A percentile compares a stretch with the other conserved stretches of the same genome.
Evolutionary conservation across 2,888 invertebrate species (phyloP).

Genomic region (Chymomyza fuscimana): DNA sequence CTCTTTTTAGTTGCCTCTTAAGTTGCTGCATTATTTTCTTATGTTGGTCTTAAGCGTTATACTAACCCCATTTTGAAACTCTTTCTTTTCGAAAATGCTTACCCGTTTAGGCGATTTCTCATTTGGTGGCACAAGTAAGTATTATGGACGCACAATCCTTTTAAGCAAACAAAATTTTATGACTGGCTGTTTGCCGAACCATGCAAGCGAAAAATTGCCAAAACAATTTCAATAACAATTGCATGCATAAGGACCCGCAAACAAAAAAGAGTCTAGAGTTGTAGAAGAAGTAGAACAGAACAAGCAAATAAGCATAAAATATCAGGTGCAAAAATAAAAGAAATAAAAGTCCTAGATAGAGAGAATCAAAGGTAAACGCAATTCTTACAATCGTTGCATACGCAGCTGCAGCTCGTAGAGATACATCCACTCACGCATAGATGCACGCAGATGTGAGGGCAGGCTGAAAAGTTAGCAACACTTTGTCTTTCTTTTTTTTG

Average conservation of each 20-base stretch:
- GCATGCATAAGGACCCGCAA: slow-evolving; percentile 25
- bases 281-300: background rate
- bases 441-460: background rate
- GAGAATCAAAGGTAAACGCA: slow-evolving; percentile 72
- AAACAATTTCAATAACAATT: slow-evolving; percentile 77
- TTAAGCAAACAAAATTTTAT: slow-evolving; percentile 48
- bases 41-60: slow-evolving; percentile 38
- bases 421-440: slow-evolving; percentile 14
- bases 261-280: no score
- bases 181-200: slow-evolving; percentile 22
- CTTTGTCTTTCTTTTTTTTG: no score
- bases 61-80: slow-evolving; percentile 52
- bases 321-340: background rate
- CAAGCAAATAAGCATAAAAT: slow-evolving; percentile 2
- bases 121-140: slow-evolving; percentile 88
- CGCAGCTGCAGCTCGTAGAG: slow-evolving; percentile 52
- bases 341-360: slow-evolving; percentile 30
- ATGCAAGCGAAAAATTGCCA: slow-evolving; percentile 47
- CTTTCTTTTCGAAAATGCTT: slow-evolving; percentile 9
- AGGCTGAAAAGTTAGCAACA: no score
- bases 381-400: slow-evolving; percentile 60
- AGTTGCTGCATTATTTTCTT: slow-evolving; percentile 33
- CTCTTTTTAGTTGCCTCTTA: slow-evolving; percentile 27
- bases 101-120: slow-evolving; percentile 84
- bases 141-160: slow-evolving; percentile 23